Percentiles rank a stretch among this genome's conserved stretches.
Evolutionary conservation across 64 coral and sea anemone species (phyloP).

Genomic region (Dendrophyllia cribrosa): DNA sequence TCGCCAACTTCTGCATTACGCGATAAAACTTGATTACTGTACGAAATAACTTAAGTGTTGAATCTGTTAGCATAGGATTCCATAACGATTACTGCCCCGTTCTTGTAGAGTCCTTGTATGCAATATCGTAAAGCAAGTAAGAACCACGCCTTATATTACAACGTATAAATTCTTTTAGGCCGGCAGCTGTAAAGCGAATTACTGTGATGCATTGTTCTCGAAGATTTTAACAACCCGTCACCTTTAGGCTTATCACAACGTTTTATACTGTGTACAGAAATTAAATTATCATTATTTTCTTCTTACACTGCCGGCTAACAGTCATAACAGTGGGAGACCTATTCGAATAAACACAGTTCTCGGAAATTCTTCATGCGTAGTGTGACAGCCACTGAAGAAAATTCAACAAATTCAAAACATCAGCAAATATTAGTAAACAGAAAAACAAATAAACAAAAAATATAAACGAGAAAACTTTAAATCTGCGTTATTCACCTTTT

Average conservation of each 20-base stretch:
- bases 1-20: background rate
- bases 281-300: conserved; percentile 40
- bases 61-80: background rate
- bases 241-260: background rate
- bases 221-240: conserved; percentile 35
- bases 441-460: no score
- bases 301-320: background rate
- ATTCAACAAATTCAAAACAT: no score
- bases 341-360: no score
- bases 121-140: background rate
- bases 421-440: no score
- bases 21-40: background rate
- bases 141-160: background rate
- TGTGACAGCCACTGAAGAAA: no score
- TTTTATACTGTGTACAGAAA: conserved; percentile 41
- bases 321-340: background rate
- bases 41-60: background rate
- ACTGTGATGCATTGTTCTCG: background rate
- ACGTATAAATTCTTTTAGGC: background rate
- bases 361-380: no score
- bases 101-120: background rate
- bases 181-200: background rate
- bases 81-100: no score
- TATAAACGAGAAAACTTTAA: no score
- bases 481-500: no score